phyloP scores from a whole-genome alignment of 2,888 invertebrate species.

The Euspilapteryx auroguttella region DNA sequence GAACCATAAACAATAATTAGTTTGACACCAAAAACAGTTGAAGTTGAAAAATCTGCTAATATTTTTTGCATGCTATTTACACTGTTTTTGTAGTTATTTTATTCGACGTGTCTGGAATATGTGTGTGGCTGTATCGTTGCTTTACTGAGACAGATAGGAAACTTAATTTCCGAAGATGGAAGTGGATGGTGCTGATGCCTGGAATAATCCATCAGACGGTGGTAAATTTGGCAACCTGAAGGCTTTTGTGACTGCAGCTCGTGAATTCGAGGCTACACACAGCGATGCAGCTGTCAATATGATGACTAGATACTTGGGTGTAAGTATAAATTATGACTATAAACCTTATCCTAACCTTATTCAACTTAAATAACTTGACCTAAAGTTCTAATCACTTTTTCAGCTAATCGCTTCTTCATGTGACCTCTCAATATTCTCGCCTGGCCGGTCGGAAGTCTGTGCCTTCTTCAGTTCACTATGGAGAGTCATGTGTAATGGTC shows the following conservation, averaged over 20 bases:
- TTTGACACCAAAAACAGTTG: slow-evolving; percentile 35
- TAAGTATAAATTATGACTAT: slow-evolving; percentile 26
- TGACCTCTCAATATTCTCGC: slow-evolving; percentile 68
- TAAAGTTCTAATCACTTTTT: no score
- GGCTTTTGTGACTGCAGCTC: slow-evolving; percentile 52
- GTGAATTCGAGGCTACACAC: slow-evolving; percentile 53
- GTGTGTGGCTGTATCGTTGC: no score
- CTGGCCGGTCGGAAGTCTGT: slow-evolving; percentile 63
- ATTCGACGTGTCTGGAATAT: no score
- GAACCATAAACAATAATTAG: no score
- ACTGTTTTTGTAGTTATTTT: background rate
- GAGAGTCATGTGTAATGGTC: slow-evolving; percentile 62
- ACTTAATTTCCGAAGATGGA: slow-evolving; percentile 21
- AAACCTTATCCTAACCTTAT: no score
- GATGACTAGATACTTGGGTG: slow-evolving; percentile 55
- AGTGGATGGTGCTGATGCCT: slow-evolving; percentile 33
- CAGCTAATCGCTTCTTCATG: slow-evolving; percentile 66
- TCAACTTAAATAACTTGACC: no score
- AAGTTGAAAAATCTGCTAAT: slow-evolving; percentile 28
- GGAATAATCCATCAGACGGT: slow-evolving; percentile 25
- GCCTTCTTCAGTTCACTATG: slow-evolving; percentile 70
- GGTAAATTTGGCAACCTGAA: slow-evolving; percentile 50
- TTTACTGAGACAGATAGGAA: no score
- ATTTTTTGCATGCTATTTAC: slow-evolving; percentile 11
- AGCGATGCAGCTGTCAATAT: slow-evolving; percentile 51